A percentile compares a stretch with the other conserved stretches of the same genome.
phyloP scores from a whole-genome alignment of 1,140 invertebrate species.

The Kradibia gibbosae region DNA sequence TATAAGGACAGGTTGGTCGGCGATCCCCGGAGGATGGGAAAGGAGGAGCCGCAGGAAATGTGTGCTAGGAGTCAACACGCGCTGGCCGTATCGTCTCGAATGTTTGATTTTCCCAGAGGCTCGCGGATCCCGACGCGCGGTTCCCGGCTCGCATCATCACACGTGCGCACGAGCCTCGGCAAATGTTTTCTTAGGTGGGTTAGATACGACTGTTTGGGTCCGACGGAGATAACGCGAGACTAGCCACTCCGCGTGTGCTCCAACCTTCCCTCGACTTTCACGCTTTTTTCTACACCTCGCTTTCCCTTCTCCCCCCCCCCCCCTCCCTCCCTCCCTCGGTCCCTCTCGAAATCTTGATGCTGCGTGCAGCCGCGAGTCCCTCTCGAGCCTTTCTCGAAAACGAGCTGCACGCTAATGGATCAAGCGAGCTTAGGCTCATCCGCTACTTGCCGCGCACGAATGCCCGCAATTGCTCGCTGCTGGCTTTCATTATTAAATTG shows the following conservation, averaged over 20 bases:
- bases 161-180: slow-evolving; percentile 50
- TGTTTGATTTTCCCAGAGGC: slow-evolving; percentile 73
- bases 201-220: slow-evolving; percentile 59
- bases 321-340: neutral
- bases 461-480: slow-evolving; percentile 12
- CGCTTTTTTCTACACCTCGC: neutral
- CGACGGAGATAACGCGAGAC: slow-evolving; percentile 35
- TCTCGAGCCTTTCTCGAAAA: slow-evolving; percentile 34
- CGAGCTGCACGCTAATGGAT: slow-evolving; percentile 6
- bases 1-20: slow-evolving; percentile 71
- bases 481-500: slow-evolving; percentile 5
- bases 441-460: slow-evolving; percentile 12
- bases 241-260: neutral
- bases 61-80: slow-evolving; percentile 67
- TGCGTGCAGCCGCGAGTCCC: neutral
- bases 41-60: slow-evolving; percentile 65
- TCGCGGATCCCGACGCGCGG: slow-evolving; percentile 42
- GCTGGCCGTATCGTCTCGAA: slow-evolving; percentile 61
- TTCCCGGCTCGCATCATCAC: slow-evolving; percentile 17
- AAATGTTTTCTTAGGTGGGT: slow-evolving; percentile 68
- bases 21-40: slow-evolving; percentile 53
- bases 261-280: neutral
- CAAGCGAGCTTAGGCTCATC: neutral
- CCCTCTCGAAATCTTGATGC: slow-evolving; percentile 19
- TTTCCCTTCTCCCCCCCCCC: neutral